Evolutionary conservation across 2,113 vertebrate species (phyloP), one percentile per base, ranked within the genome.

Genomic region (Andinoacara biseriatus): DNA sequence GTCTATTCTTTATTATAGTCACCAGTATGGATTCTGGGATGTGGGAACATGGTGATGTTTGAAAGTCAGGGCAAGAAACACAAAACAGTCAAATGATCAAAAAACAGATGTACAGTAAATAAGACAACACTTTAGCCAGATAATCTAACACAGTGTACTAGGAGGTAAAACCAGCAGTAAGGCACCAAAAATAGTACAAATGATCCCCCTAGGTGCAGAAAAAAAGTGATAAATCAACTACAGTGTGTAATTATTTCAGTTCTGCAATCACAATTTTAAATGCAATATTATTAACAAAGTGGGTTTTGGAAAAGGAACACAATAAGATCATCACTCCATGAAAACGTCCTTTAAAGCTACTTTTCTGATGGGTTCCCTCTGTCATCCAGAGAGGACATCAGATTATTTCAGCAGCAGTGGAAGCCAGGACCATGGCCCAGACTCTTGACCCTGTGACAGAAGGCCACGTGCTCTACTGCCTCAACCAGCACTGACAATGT

Each of bases 401-500:
- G 29, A 49, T 13, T 7, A 49, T 69, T 49, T 10, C 24, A 69
- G 14, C 43, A 69, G 10, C 15, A 18, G 24, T 69, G 40, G 40
- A 46, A 69, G 43, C 26, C 24, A 6, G 9, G 43, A 29, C 24
- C 63, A 29, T 2, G 2, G 40, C 26, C 9, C 40, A 69, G 49
- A 69, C 43, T 69, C 43, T 69, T 69, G 65, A 49, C 24, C 43
- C 26, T 49, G 29, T 69, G 40, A 52, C 49, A 7, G 49, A 72
- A 54, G 46, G 67, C 46, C 0, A 0, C 1, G 18, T 52, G 3
- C 26, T 14, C 18, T 5, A 54, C 11, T 24, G 63, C 9, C 15
- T 69, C 52, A 72, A 72, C 29, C 26, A 72, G 26, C 65, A 72
- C 17, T 72, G 67, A n/a, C 46, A 72, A 54, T 72, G 20, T 72